Percentiles rank a stretch among this genome's conserved stretches.
These are phyloP conservation scores for Manis pentadactyla DNA, from an alignment of 2,797 vertebrate genomes.

Conservation along the genomic window DNA sequence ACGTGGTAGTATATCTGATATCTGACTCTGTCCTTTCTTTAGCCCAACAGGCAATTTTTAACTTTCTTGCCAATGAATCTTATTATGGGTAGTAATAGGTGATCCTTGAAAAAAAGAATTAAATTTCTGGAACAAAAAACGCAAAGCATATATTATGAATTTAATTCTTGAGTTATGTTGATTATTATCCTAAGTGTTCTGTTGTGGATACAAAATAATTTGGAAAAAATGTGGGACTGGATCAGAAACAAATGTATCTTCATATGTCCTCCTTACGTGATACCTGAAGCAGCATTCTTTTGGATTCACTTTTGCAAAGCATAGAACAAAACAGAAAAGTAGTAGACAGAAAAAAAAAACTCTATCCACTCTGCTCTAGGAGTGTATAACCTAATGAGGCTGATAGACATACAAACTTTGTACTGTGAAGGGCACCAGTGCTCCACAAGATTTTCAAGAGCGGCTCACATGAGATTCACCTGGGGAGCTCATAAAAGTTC, in stretches of 20 bases:
- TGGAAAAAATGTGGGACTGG: background rate
- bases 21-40: background rate
- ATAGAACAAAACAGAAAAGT: background rate
- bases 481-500: no score
- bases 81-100: background rate
- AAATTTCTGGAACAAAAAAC: conserved; percentile 14
- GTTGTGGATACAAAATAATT: background rate
- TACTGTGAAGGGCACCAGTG: background rate
- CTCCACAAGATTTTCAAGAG: background rate
- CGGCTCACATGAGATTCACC: accelerated
- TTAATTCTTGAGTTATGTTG: background rate
- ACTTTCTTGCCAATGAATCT: background rate
- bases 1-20: conserved; percentile 11
- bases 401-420: background rate
- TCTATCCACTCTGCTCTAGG: background rate
- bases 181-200: background rate
- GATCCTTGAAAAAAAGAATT: background rate
- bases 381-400: background rate
- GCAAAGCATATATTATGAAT: background rate
- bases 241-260: background rate
- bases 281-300: background rate
- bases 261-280: background rate
- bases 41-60: conserved; percentile 52
- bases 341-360: background rate
- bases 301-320: background rate